phyloP scores from a whole-genome alignment of 2,113 vertebrate species.

The Siphamia tubifer region DNA sequence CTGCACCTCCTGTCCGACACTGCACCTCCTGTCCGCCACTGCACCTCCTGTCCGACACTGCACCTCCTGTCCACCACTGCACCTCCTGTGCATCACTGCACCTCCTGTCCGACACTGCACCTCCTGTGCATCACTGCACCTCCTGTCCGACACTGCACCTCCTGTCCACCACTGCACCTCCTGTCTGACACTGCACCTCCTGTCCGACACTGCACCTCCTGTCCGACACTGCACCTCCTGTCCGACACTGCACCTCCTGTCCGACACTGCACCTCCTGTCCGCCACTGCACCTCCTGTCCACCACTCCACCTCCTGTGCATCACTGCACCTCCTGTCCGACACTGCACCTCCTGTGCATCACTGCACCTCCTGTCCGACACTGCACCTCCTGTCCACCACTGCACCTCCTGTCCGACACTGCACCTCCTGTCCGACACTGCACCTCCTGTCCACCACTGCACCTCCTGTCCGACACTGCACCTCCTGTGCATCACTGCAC shows the following conservation, averaged over 20 bases:
- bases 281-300: conserved; percentile 30
- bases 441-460: conserved; percentile 28
- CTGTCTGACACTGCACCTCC: conserved; percentile 26
- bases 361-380: conserved; percentile 29
- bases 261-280: conserved; percentile 32
- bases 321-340: conserved; percentile 29
- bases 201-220: conserved; percentile 26
- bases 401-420: conserved; percentile 26
- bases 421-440: conserved; percentile 25
- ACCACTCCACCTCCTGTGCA: no score
- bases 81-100: conserved; percentile 21
- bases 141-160: conserved; percentile 30
- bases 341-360: conserved; percentile 19
- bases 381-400: conserved; percentile 29
- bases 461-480: conserved; percentile 27
- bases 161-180: conserved; percentile 29
- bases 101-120: conserved; percentile 27
- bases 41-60: conserved; percentile 25
- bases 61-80: conserved; percentile 28
- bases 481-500: conserved; percentile 21
- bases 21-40: conserved; percentile 27
- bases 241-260: conserved; percentile 29
- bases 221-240: conserved; percentile 31
- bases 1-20: conserved; percentile 28
- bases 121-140: conserved; percentile 23